Conservation (phyloP, 2,888 invertebrate species). For the Eilema sororculum region DNA sequence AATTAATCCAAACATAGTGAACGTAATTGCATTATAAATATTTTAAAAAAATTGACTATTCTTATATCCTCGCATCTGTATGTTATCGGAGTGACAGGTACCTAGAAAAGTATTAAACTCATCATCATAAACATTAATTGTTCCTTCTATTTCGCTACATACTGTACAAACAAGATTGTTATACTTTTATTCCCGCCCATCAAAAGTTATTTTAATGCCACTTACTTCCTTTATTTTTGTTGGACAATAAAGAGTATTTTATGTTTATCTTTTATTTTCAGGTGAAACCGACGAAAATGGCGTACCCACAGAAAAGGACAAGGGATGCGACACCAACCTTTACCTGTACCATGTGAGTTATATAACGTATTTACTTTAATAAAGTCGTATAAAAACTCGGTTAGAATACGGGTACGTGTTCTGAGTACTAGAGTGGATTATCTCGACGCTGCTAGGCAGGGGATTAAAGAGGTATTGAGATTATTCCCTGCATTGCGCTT, state of each 20-base stretch:
- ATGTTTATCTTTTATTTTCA: conserved; percentile 70
- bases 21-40: neutral
- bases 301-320: conserved; percentile 89
- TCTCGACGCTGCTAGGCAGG: conserved; percentile 22
- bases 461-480: conserved; percentile 30
- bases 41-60: neutral
- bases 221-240: neutral
- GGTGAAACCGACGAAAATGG: conserved; percentile 91
- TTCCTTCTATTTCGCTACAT: neutral
- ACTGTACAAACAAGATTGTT: conserved; percentile 9
- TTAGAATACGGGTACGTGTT: conserved; percentile 21
- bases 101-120: neutral
- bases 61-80: neutral
- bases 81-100: neutral
- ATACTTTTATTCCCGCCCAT: conserved; percentile 8
- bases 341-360: conserved; percentile 93
- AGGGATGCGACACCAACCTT: conserved; percentile 93
- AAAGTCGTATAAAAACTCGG: conserved; percentile 33
- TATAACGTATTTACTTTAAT: conserved; percentile 30
- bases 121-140: conserved; percentile 5
- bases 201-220: conserved; percentile 17
- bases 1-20: too few relatives aligned
- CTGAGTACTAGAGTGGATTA: conserved; percentile 10
- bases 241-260: conserved; percentile 7
- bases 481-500: conserved; percentile 14